A percentile compares a stretch with the other conserved stretches of the same genome.
These are phyloP conservation scores for Mesoligia furuncula DNA, from an alignment of 2,888 invertebrate species.

Conservation along the genomic window DNA sequence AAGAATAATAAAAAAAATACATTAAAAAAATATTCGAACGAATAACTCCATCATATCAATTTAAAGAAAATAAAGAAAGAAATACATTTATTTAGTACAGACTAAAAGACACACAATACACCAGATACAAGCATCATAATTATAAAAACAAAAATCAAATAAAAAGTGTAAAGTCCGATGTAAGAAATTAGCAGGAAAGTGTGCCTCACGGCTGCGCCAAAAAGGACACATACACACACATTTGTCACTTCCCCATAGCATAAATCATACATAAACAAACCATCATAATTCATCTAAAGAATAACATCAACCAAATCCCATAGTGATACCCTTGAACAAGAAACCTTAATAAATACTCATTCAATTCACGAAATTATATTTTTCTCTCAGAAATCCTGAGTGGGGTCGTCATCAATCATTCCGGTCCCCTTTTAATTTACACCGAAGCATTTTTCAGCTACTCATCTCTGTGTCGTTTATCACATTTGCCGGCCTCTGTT, in stretches of 20 bases:
- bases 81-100: too few relatives aligned
- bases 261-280: conserved; percentile 49
- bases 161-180: too few relatives aligned
- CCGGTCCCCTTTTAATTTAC: conserved; percentile 81
- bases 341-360: conserved; percentile 69
- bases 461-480: conserved; percentile 85
- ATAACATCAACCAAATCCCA: conserved; percentile 53
- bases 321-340: conserved; percentile 57
- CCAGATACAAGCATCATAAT: too few relatives aligned
- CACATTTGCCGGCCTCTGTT: conserved; percentile 75
- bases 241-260: conserved; percentile 18
- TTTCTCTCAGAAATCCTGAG: conserved; percentile 66
- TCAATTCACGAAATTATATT: conserved; percentile 73
- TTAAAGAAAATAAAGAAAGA: too few relatives aligned
- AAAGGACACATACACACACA: too few relatives aligned
- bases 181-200: too few relatives aligned
- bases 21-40: neutral
- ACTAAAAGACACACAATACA: too few relatives aligned
- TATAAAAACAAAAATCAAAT: too few relatives aligned
- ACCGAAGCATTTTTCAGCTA: conserved; percentile 78
- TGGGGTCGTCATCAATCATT: conserved; percentile 78
- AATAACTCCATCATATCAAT: neutral
- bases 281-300: conserved; percentile 60
- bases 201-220: too few relatives aligned
- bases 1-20: neutral